Evolutionary conservation across 2,888 invertebrate species (phyloP).

Genomic region (Ophioninae sp.): DNA sequence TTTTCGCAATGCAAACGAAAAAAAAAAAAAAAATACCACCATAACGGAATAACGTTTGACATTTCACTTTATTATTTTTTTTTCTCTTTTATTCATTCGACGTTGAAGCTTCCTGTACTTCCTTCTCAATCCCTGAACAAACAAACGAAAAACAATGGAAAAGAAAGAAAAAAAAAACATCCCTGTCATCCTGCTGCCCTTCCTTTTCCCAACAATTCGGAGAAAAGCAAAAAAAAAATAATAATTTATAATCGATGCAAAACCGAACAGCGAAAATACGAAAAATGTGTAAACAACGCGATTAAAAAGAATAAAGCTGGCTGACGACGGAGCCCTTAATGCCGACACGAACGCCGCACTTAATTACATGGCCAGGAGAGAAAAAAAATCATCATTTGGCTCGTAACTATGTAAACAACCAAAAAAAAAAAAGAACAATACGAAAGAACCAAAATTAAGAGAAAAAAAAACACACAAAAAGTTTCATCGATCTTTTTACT

Average conservation of each 20-base stretch:
- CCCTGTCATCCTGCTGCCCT: not conserved
- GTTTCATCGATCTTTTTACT: constrained; percentile 42
- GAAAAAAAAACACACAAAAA: constrained; percentile 7
- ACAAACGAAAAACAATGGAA: constrained; percentile 1
- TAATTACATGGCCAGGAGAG: constrained; percentile 8
- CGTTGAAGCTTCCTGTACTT: constrained; percentile 53
- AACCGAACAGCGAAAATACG: not conserved
- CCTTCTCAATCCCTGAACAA: constrained; percentile 36
- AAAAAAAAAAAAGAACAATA: constrained; percentile 16
- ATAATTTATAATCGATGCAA: not conserved
- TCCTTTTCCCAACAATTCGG: not conserved
- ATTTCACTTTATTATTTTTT: constrained; percentile 25
- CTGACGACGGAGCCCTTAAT: not conserved
- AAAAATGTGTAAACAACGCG: not conserved
- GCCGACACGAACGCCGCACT: not conserved
- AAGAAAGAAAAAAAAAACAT: constrained; percentile 2
- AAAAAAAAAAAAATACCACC: constrained; percentile 27
- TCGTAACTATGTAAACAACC: constrained; percentile 28
- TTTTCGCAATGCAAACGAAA: constrained; percentile 34
- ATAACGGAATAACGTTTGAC: constrained; percentile 6
- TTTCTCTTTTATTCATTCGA: constrained; percentile 29
- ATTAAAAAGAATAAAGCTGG: not conserved
- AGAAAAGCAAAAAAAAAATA: constrained; percentile 4
- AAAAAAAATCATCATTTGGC: not conserved
- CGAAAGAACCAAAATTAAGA: not conserved